A percentile compares a stretch with the other conserved stretches of the same genome.
phyloP scores from a whole-genome alignment of 2,113 vertebrate species.

The Trematomus loennbergii region DNA sequence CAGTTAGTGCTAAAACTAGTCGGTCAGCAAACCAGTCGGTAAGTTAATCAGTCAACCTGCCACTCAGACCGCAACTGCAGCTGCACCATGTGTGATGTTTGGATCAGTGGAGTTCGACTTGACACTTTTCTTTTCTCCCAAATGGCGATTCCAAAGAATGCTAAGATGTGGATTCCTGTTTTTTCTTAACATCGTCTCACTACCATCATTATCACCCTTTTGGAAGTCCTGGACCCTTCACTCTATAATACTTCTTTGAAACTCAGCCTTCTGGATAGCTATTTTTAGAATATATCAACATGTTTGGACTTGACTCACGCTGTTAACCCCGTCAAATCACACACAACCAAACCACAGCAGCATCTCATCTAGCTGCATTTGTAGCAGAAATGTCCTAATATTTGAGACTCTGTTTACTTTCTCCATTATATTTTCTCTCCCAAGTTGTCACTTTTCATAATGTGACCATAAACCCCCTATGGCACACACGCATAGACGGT shows the following conservation, averaged over 20 bases:
- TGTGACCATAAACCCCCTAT: constrained; percentile 41
- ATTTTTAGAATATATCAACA: constrained; percentile 13
- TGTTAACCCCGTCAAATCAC: constrained; percentile 23
- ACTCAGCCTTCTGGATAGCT: background rate
- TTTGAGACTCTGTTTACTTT: constrained; percentile 45
- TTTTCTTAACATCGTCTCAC: constrained; percentile 8
- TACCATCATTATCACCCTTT: background rate
- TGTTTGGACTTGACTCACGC: constrained; percentile 9
- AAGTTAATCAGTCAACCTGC: constrained; percentile 67
- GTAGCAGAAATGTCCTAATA: constrained; percentile 19
- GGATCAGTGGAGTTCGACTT: constrained; percentile 21
- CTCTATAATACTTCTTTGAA: background rate
- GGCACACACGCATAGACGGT: constrained; percentile 27
- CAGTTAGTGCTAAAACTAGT: constrained; percentile 51
- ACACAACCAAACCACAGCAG: constrained; percentile 29
- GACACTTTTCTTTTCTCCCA: constrained; percentile 43
- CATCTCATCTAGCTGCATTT: constrained; percentile 24
- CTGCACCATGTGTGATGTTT: constrained; percentile 30
- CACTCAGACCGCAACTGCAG: constrained; percentile 49
- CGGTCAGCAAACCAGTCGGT: constrained; percentile 61
- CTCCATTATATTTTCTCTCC: constrained; percentile 56
- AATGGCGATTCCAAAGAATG: background rate
- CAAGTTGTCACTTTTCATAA: constrained; percentile 72
- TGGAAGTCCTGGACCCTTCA: constrained; percentile 1
- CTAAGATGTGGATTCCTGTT: background rate